Evolutionary conservation across 2,797 vertebrate genomes (phyloP), one percentile per base, ranked within the genome.

Genomic region (Amblyopsis hoosieri): DNA sequence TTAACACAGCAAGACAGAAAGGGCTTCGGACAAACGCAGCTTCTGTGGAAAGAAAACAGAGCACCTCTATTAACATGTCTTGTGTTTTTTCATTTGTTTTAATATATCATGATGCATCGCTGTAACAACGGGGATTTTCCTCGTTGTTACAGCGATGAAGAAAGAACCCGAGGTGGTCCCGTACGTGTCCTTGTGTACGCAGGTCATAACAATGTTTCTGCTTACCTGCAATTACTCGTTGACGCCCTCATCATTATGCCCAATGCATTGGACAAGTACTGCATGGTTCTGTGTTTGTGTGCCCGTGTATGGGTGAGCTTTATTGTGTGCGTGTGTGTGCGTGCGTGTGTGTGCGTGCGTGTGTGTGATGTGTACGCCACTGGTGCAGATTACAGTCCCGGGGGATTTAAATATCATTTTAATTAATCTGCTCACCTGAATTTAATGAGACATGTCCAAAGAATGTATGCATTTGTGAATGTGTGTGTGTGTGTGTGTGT

Each of bases 361-460:
- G 67, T 54, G 57, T 69, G 72, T 45, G 76, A 75, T 69, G 78
- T 56, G 72, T 63, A 82, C 53, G 11, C 33, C 57, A 72, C 57
- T 69, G 61, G 71, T 74, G 69, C 66, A 85, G 79, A 87, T 87
- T 86, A 79, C 78, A 80, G 72, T 84, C 83, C 79, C 49, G 45
- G 60, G 76, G 76, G 85, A 85, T 86, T 91, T 88, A 87, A 88
- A 89, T 89, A 89, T 86, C 70, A 83, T 83, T 88, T 89, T 87
- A 91, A 90, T 88, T 89, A 86, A 90, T 91, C 82, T 86, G 78
- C 79, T 85, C 79, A 87, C 85, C 85, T 90, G 84, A 82, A 85
- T 86, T 85, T 89, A 90, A 89, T 87, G 85, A 89, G 87, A 88
- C 83, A 84, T 85, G 74, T 84, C 84, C 67, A 72, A 80, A 54